phyloP scores from a whole-genome alignment of 2,888 invertebrate species.

The Synanthedon andrenaeformis region DNA sequence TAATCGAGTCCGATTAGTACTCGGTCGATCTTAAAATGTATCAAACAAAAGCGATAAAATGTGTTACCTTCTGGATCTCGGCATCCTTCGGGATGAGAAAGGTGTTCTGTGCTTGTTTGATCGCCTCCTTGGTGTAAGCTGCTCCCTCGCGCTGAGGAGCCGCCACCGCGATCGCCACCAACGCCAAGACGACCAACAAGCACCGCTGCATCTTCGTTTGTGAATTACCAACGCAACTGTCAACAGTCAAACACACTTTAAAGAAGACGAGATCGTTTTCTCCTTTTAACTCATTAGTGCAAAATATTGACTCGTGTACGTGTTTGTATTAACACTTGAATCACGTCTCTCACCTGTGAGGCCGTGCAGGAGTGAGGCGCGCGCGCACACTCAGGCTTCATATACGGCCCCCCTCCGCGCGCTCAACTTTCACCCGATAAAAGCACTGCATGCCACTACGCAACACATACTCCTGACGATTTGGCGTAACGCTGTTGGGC shows the following conservation, averaged over 20 bases:
- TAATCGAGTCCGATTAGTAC: background rate
- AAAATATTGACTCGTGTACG: background rate
- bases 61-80: constrained; percentile 81
- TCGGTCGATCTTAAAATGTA: background rate
- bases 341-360: constrained; percentile 42
- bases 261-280: constrained; percentile 27
- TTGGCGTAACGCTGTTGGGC: constrained; percentile 19
- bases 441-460: constrained; percentile 29
- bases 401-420: constrained; percentile 38
- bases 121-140: constrained; percentile 86
- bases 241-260: background rate
- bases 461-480: constrained; percentile 30
- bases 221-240: background rate
- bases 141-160: constrained; percentile 84
- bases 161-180: constrained; percentile 63
- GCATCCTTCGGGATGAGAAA: constrained; percentile 88
- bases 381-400: constrained; percentile 38
- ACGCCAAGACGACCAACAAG: constrained; percentile 48
- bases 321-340: constrained; percentile 7
- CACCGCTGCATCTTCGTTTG: constrained; percentile 39
- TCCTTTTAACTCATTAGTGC: constrained; percentile 9
- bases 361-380: constrained; percentile 49
- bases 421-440: constrained; percentile 43
- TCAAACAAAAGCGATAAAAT: too few species aligned
- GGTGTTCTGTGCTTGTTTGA: constrained; percentile 88